These are phyloP conservation scores for Cotesia typhae DNA, from an alignment of 1,140 invertebrate genomes.

Conservation along the genomic window DNA sequence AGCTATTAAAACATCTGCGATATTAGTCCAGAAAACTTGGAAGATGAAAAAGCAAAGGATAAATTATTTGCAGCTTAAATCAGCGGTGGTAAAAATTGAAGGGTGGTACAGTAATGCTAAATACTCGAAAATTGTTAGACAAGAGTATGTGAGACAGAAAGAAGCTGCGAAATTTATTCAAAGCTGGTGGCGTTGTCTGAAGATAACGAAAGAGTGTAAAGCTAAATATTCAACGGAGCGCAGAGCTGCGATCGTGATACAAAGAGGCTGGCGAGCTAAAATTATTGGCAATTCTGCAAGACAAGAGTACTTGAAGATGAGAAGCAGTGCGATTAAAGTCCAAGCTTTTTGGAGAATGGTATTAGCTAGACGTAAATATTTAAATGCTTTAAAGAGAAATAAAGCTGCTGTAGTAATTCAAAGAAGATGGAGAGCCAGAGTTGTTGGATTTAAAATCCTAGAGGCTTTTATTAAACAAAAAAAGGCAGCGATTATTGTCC, in stretches of 20 bases:
- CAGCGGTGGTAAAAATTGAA: slow-evolving; percentile 47
- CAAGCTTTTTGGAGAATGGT: slow-evolving; percentile 42
- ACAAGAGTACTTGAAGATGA: slow-evolving; percentile 33
- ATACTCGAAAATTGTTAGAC: slow-evolving; percentile 28
- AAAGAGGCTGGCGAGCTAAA: slow-evolving; percentile 49
- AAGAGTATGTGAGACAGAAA: slow-evolving; percentile 28
- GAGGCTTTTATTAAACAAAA: too few species aligned
- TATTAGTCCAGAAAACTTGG: slow-evolving; percentile 36
- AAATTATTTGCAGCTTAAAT: slow-evolving; percentile 55
- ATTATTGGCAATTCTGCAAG: slow-evolving; percentile 31
- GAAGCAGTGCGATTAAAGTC: slow-evolving; percentile 36
- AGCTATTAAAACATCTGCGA: slow-evolving; percentile 36
- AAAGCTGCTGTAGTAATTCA: slow-evolving; percentile 30
- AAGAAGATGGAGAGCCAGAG: slow-evolving; percentile 34
- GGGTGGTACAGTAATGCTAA: slow-evolving; percentile 43
- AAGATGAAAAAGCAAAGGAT: slow-evolving; percentile 53
- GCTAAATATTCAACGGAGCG: slow-evolving; percentile 41
- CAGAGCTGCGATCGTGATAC: slow-evolving; percentile 41
- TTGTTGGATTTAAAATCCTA: neutral
- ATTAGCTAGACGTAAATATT: neutral
- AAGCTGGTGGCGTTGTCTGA: slow-evolving; percentile 11
- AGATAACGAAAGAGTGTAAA: slow-evolving; percentile 46
- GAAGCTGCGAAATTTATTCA: slow-evolving; percentile 43
- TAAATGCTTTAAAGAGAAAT: slow-evolving; percentile 19
- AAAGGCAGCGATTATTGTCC: too few species aligned